Evolutionary conservation across 2,888 invertebrate species (phyloP), one percentile per base, ranked within the genome.

Genomic region (Anthrax anthrax): DNA sequence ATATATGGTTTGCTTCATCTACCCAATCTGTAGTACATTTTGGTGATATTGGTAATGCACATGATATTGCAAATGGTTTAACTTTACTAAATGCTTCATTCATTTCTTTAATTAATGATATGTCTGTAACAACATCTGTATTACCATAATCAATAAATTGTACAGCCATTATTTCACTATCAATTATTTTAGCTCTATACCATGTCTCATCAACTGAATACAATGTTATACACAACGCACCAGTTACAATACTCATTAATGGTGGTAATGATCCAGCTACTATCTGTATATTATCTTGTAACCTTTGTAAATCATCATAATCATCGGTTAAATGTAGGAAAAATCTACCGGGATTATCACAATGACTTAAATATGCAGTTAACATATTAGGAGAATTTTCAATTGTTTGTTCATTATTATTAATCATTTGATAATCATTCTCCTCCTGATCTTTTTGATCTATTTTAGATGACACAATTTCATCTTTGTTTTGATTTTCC

Each of bases 131-230:
- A 0, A 82, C 78, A 55, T 86, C 85, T 0, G 84, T 84, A 57
- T 84, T 85, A 12, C 86, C 86, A 56, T 77, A 85, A 60, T 87
- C 87, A 14, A 84, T 75, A 56, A 85, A 86, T 32, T 83, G 75
- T 1, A 86, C 77, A 0, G 83, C 84, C 12, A 80, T 84, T 37
- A 84, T 79, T 51, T 85, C 84, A 8, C 76, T 76, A 60, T 88
- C 89, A 37, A 92, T 75, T 10, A 96, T 81, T 60, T 80, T 80
- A 0, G 92, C 95, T 48, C 96, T 76, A 64, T 96, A 96, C 95
- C 96, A 97, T 51, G 76, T 76, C 37, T 83, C 81, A 60, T 95
- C 90, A 2, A 78, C 80, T 0, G 80, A 76, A 63, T 88, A 94
- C 58, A 83, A 80, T 1, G 92, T 91, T 42, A 80, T 72, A 55